Conservation (phyloP, 2,113 vertebrate species). For the Plotosus lineatus region DNA sequence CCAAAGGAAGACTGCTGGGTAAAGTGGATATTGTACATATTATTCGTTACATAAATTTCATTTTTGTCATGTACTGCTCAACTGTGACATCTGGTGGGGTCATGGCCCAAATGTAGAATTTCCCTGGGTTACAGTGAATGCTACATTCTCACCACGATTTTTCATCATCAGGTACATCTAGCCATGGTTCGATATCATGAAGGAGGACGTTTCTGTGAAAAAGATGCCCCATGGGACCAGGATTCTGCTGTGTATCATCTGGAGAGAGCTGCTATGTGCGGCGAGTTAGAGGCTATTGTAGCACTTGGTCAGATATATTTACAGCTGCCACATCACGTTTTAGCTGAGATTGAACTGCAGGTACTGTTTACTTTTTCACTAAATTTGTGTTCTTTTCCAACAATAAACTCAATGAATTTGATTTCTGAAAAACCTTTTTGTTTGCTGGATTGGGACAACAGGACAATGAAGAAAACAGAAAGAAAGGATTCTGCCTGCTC, state of each 20-base stretch:
- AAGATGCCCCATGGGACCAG: slow-evolving; percentile 85
- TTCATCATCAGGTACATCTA: slow-evolving; percentile 83
- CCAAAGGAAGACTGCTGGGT: too few relatives aligned
- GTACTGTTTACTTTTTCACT: slow-evolving; percentile 59
- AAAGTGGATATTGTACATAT: too few relatives aligned
- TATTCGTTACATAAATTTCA: too few relatives aligned
- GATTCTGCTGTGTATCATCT: slow-evolving; percentile 88
- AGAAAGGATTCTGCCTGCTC: slow-evolving; percentile 87
- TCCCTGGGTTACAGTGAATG: too few relatives aligned
- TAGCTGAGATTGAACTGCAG: slow-evolving; percentile 82
- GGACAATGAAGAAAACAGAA: slow-evolving; percentile 84
- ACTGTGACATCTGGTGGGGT: too few relatives aligned
- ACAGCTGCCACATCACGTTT: slow-evolving; percentile 91
- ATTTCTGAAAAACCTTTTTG: neutral
- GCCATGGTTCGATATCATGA: slow-evolving; percentile 96
- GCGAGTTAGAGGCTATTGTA: slow-evolving; percentile 93
- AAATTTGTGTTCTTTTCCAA: neutral
- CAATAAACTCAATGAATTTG: neutral
- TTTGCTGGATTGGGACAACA: slow-evolving; percentile 60
- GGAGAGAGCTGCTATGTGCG: slow-evolving; percentile 87
- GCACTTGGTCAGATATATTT: slow-evolving; percentile 85
- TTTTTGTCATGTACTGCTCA: too few relatives aligned
- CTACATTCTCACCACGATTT: neutral
- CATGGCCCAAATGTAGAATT: too few relatives aligned
- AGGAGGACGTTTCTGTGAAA: slow-evolving; percentile 88